A percentile compares a stretch with the other conserved stretches of the same genome.
Conservation (phyloP, 2,113 vertebrate species). For the Pelecanus crispus region DNA sequence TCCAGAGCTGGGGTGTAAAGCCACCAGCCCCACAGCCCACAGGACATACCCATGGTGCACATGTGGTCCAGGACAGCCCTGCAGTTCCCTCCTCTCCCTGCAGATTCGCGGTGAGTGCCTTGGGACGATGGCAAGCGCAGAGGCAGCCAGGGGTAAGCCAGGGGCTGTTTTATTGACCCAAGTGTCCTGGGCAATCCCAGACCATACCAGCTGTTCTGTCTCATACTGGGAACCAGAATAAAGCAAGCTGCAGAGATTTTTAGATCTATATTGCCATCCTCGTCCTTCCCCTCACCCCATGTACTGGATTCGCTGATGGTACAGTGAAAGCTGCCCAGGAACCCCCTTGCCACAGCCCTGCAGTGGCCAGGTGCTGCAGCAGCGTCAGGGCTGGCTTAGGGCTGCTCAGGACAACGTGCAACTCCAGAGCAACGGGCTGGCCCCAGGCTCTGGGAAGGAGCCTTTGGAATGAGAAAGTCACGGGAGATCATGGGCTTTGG, state of each 20-base stretch:
- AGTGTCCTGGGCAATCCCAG: background rate
- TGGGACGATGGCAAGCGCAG: background rate
- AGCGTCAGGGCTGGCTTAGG: background rate
- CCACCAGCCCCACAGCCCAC: background rate
- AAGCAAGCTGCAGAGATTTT: background rate
- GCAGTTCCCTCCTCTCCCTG: background rate
- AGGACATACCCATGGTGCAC: rapidly evolving
- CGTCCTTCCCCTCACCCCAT: background rate
- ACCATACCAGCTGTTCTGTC: background rate
- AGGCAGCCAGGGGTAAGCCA: background rate
- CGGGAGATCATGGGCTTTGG: background rate
- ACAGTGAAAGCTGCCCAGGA: background rate
- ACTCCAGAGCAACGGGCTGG: background rate
- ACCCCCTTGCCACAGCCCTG: background rate
- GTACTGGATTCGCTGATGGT: background rate
- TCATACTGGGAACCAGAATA: background rate
- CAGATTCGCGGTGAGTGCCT: background rate
- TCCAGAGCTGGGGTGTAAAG: background rate
- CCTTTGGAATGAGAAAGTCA: background rate
- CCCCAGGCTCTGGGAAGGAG: background rate
- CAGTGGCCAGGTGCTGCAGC: background rate
- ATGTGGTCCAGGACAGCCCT: background rate
- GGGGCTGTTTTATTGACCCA: background rate
- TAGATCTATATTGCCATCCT: background rate
- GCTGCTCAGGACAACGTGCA: background rate